Evolutionary conservation across 1,140 invertebrate species (phyloP).

Genomic region (Macrobrachium nipponense): DNA sequence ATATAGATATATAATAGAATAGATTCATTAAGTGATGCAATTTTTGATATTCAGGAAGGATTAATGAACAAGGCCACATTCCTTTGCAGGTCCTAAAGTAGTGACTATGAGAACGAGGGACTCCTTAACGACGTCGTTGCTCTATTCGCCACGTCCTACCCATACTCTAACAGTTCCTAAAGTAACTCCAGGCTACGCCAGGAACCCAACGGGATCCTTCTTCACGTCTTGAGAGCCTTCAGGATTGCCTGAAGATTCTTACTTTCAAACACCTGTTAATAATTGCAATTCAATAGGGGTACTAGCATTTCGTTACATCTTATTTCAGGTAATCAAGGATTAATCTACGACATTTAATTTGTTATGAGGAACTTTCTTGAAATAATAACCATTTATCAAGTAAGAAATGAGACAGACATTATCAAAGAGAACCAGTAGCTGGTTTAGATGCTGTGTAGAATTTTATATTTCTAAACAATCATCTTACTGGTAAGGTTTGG

Average conservation of each 20-base stretch:
- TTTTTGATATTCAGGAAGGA: neutral
- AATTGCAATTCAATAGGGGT: too few relatives aligned
- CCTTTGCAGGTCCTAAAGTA: constrained; percentile 1
- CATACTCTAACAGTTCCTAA: constrained; percentile 53
- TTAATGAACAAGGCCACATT: neutral
- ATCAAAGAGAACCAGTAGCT: too few relatives aligned
- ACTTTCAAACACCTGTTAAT: neutral
- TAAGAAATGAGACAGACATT: too few relatives aligned
- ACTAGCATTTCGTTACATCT: too few relatives aligned
- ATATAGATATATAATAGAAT: neutral
- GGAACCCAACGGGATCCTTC: constrained; percentile 50
- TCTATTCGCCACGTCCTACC: constrained; percentile 42
- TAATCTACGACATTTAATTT: too few relatives aligned
- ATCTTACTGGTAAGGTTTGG: too few relatives aligned
- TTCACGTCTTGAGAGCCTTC: constrained; percentile 36
- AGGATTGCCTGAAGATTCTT: neutral
- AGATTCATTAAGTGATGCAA: neutral
- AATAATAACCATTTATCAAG: too few relatives aligned
- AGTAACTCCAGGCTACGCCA: constrained; percentile 41
- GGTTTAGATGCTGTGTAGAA: too few relatives aligned
- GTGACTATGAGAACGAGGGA: constrained; percentile 19
- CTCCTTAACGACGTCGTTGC: constrained; percentile 31
- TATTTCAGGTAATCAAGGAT: too few relatives aligned
- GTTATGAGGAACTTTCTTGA: too few relatives aligned
- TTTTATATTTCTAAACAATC: too few relatives aligned